phyloP scores from a whole-genome alignment of 1,140 invertebrate species.

The Polyergus mexicanus region DNA sequence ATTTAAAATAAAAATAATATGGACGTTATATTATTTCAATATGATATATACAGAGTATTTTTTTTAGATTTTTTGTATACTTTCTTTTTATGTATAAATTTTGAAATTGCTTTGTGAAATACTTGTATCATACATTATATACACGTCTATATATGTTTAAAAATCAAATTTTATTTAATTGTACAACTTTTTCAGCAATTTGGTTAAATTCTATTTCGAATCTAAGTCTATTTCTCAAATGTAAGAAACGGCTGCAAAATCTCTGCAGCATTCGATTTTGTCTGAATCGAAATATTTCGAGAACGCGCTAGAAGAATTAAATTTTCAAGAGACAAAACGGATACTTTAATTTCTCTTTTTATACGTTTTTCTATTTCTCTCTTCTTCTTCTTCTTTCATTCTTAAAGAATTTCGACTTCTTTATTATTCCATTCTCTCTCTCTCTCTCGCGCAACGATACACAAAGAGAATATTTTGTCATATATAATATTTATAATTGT shows the following conservation, averaged over 20 bases:
- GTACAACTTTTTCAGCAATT: neutral
- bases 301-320: conserved; percentile 21
- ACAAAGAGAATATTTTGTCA: neutral
- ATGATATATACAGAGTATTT: neutral
- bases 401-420: neutral
- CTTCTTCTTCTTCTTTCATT: neutral
- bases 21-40: conserved; percentile 5
- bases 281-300: conserved; percentile 33
- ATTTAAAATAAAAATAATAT: conserved; percentile 3
- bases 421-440: neutral
- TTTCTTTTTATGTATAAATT: neutral
- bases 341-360: conserved; percentile 34
- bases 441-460: no score
- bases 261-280: conserved; percentile 59
- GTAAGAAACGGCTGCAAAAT: conserved; percentile 4
- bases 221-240: conserved; percentile 25
- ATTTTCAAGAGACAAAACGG: conserved; percentile 64
- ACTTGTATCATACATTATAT: no score
- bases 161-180: neutral
- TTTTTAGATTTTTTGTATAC: neutral
- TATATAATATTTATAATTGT: conserved; percentile 3
- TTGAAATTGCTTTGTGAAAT: neutral
- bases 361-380: neutral
- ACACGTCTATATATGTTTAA: neutral
- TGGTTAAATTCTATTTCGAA: neutral